These are phyloP conservation scores for Leptinotarsa texana DNA, from an alignment of 1,140 invertebrate species.

Conservation along the genomic window DNA sequence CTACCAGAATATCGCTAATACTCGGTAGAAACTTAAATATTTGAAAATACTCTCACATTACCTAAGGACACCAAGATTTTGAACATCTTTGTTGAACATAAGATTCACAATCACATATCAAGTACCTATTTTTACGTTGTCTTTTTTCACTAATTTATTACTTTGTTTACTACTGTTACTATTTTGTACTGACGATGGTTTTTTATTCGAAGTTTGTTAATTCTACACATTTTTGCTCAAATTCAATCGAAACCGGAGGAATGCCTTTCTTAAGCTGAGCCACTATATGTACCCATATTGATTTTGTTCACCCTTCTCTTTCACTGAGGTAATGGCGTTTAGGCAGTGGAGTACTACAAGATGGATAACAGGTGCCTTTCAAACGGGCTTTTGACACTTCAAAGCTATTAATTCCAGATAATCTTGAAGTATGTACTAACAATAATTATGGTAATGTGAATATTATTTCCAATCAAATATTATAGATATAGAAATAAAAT, in stretches of 20 bases:
- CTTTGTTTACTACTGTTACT: background rate
- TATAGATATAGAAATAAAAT: too few relatives aligned
- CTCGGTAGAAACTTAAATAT: background rate
- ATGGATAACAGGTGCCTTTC: background rate
- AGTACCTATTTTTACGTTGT: conserved; percentile 16
- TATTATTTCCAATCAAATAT: too few relatives aligned
- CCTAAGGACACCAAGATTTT: conserved; percentile 28
- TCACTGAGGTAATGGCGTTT: background rate
- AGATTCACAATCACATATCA: conserved; percentile 29
- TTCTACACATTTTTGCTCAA: background rate
- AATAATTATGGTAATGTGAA: too few relatives aligned
- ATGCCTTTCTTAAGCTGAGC: background rate
- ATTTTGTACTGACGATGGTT: background rate
- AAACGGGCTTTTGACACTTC: too few relatives aligned
- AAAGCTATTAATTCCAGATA: too few relatives aligned
- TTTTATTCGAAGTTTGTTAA: conserved; percentile 14
- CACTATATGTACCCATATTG: conserved; percentile 4
- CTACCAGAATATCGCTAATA: background rate
- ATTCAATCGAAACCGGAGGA: background rate
- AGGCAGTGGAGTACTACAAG: background rate
- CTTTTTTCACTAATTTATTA: conserved; percentile 13
- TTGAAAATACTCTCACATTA: conserved; percentile 14
- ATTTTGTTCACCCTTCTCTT: conserved; percentile 11
- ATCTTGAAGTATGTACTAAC: too few relatives aligned
- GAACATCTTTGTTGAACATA: conserved; percentile 23